These are phyloP conservation scores for Geotrypetes seraphini DNA, from an alignment of 2,797 vertebrate species.

Conservation along the genomic window DNA sequence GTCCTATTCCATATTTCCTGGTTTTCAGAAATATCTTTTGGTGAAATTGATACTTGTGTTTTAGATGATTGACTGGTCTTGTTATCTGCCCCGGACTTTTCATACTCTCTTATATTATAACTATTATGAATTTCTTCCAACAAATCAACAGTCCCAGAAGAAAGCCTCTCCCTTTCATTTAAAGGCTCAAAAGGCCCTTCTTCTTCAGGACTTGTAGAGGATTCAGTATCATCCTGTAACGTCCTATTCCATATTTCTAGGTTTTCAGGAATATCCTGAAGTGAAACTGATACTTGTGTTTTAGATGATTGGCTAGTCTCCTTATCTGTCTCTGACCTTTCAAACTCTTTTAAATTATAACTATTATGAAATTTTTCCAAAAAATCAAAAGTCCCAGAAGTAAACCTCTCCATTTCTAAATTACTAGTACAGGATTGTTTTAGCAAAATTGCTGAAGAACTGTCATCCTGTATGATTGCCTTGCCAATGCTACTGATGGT, in stretches of 20 bases:
- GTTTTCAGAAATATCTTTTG: conserved; percentile 31
- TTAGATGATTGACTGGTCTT: background rate
- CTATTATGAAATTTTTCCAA: conserved; percentile 11
- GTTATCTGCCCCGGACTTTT: conserved; percentile 9
- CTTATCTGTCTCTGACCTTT: conserved; percentile 9
- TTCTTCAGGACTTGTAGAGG: conserved; percentile 43
- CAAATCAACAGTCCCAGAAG: conserved; percentile 5
- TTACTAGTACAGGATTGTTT: background rate
- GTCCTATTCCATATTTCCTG: conserved; percentile 48
- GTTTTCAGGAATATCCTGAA: conserved; percentile 31
- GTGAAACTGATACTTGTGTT: conserved; percentile 5
- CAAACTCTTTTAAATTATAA: background rate
- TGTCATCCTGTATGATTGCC: conserved; percentile 19
- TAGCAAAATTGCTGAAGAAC: conserved; percentile 6
- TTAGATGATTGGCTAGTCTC: background rate
- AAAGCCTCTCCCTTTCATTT: conserved; percentile 17
- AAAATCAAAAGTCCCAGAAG: conserved; percentile 5
- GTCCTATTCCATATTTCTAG: conserved; percentile 48
- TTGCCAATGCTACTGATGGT: conserved; percentile 19
- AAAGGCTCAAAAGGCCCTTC: conserved; percentile 36
- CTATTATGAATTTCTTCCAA: conserved; percentile 11
- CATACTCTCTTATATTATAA: background rate
- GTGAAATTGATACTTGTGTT: conserved; percentile 5
- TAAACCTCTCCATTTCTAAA: conserved; percentile 12
- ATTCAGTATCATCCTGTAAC: conserved; percentile 40